phyloP scores from a whole-genome alignment of 2,113 vertebrate species.

The Platichthys stellatus region DNA sequence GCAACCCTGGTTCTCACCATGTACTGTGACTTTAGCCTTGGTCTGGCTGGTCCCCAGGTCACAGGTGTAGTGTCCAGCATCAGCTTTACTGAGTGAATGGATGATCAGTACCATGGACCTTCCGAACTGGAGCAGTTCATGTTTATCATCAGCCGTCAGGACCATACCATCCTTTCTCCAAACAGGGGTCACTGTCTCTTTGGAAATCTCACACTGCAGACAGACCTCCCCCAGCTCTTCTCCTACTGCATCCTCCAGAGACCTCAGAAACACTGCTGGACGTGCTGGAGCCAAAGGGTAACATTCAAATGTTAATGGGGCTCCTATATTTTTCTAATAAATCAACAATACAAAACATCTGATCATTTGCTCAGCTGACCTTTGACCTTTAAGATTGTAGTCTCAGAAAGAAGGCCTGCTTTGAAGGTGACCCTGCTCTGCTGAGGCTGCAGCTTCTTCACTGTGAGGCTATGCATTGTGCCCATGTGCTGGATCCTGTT shows the following conservation, averaged over 20 bases:
- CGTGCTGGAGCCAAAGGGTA: conserved; percentile 80
- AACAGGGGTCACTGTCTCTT: conserved; percentile 84
- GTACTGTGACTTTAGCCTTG: conserved; percentile 87
- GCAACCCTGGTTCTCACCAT: conserved; percentile 78
- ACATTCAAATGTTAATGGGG: not conserved
- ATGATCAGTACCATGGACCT: conserved; percentile 85
- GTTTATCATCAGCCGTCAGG: conserved; percentile 83
- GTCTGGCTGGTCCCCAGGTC: conserved; percentile 88
- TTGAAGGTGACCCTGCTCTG: conserved; percentile 85
- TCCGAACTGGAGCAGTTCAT: conserved; percentile 85
- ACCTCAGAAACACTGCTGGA: conserved; percentile 90
- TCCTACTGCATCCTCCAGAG: conserved; percentile 85
- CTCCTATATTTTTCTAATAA: conserved; percentile 15
- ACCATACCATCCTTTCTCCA: conserved; percentile 90
- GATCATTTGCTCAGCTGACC: conserved; percentile 80
- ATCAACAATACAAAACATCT: not conserved
- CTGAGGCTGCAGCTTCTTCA: conserved; percentile 85
- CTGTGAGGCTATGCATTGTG: conserved; percentile 83
- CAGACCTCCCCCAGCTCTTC: conserved; percentile 86
- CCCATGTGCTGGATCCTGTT: conserved; percentile 88
- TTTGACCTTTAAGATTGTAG: conserved; percentile 86
- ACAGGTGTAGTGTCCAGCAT: conserved; percentile 90
- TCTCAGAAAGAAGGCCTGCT: conserved; percentile 83
- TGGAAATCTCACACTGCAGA: conserved; percentile 90
- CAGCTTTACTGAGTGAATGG: conserved; percentile 84